A percentile compares a stretch with the other conserved stretches of the same genome.
phyloP scores from a whole-genome alignment of 2,888 invertebrate genomes.

The Cerceris rybyensis region DNA sequence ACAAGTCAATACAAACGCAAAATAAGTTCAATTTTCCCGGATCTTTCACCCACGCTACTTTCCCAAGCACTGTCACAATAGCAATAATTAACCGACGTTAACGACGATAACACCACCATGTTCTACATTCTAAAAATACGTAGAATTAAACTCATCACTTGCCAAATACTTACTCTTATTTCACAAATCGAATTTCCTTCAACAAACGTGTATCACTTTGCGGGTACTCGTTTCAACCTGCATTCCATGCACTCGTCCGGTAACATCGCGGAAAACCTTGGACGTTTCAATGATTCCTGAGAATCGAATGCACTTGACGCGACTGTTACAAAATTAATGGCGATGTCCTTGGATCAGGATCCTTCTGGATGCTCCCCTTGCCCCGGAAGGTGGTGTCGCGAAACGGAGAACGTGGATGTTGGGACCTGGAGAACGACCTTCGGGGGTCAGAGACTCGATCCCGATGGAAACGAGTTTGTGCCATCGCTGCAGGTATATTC shows the following conservation, averaged over 20 bases:
- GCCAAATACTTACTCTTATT: background rate
- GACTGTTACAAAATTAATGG: slow-evolving; percentile 45
- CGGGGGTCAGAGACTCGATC: slow-evolving; percentile 60
- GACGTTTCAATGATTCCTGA: slow-evolving; percentile 20
- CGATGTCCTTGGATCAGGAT: slow-evolving; percentile 32
- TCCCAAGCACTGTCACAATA: too few relatives aligned
- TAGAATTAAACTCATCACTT: background rate
- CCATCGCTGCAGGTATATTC: background rate
- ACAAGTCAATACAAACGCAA: too few relatives aligned
- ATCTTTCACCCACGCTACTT: too few relatives aligned
- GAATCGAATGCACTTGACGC: slow-evolving; percentile 30
- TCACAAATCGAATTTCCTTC: background rate
- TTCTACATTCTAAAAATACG: background rate
- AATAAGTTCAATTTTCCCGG: too few relatives aligned
- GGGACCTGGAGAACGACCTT: slow-evolving; percentile 61
- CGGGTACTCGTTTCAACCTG: background rate
- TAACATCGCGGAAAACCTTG: slow-evolving; percentile 12
- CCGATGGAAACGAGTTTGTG: slow-evolving; percentile 36
- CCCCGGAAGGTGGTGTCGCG: slow-evolving; percentile 32
- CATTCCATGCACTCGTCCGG: background rate
- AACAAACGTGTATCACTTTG: background rate
- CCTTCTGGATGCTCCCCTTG: slow-evolving; percentile 23
- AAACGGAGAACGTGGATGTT: slow-evolving; percentile 30
- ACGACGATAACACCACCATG: too few relatives aligned
- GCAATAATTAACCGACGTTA: too few relatives aligned